Percentiles rank a stretch among this genome's conserved stretches.
Evolutionary conservation across 2,797 vertebrate species (phyloP).

Genomic region (Notamacropus eugenii): DNA sequence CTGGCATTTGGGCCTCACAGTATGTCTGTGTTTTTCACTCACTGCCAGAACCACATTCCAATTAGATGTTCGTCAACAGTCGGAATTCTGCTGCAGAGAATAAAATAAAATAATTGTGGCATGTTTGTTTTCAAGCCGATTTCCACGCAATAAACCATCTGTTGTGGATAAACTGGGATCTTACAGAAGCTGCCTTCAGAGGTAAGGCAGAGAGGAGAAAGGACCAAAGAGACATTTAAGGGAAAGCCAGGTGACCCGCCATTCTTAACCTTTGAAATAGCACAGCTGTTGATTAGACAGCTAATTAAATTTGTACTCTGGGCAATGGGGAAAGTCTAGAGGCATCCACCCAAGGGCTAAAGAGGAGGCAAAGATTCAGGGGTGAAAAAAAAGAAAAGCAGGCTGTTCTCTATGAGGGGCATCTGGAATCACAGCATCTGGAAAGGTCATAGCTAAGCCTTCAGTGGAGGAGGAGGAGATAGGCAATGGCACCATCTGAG

Average conservation of each 20-base stretch:
- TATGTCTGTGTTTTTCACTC: slow-evolving; percentile 75
- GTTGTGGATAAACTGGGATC: slow-evolving; percentile 63
- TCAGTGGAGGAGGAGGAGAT: neutral
- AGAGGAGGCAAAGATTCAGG: neutral
- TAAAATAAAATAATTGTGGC: slow-evolving; percentile 78
- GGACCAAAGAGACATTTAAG: slow-evolving; percentile 58
- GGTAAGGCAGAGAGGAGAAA: slow-evolving; percentile 69
- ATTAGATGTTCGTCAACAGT: slow-evolving; percentile 75
- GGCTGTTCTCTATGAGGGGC: neutral
- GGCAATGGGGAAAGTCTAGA: slow-evolving; percentile 57
- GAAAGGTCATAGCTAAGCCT: neutral
- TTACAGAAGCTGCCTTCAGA: slow-evolving; percentile 69
- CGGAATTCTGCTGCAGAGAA: slow-evolving; percentile 70
- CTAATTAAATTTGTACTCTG: slow-evolving; percentile 70
- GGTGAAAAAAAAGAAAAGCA: neutral
- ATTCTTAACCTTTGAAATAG: slow-evolving; percentile 64
- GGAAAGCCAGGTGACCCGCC: slow-evolving; percentile 50
- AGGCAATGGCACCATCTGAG: rapidly evolving
- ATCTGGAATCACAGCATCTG: slow-evolving; percentile 26
- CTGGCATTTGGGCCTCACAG: slow-evolving; percentile 61
- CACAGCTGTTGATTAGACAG: slow-evolving; percentile 56
- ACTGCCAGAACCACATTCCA: slow-evolving; percentile 70
- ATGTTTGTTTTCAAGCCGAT: slow-evolving; percentile 75
- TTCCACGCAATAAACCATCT: slow-evolving; percentile 78
- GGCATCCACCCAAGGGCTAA: slow-evolving; percentile 25